Evolutionary conservation across 1,140 invertebrate species (phyloP).

Genomic region (Pygmarrhopalites habei): DNA sequence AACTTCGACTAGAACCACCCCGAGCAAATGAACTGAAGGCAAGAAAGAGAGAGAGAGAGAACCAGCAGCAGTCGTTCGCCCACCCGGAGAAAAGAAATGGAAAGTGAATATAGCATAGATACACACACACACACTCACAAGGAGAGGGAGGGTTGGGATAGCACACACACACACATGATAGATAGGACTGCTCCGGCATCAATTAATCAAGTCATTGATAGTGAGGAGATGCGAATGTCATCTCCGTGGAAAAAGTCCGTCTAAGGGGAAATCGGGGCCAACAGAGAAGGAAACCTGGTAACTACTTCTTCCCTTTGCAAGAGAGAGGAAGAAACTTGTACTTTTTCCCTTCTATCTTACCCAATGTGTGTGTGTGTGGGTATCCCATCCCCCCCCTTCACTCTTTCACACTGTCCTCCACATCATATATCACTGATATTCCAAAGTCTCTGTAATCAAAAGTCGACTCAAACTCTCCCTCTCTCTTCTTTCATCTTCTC

Average conservation of each 20-base stretch:
- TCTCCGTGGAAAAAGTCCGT: conserved; percentile 19
- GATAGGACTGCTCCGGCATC: conserved; percentile 32
- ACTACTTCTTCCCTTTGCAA: too few species aligned
- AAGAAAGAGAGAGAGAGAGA: conserved; percentile 2
- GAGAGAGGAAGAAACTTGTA: too few species aligned
- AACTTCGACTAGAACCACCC: background rate
- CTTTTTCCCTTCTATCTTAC: too few species aligned
- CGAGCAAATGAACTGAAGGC: background rate
- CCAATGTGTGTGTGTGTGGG: too few species aligned
- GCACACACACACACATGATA: conserved; percentile 32
- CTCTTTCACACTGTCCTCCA: too few species aligned
- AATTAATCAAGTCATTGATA: conserved; percentile 39
- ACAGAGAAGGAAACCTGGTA: too few species aligned
- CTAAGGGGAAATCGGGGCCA: conserved; percentile 11
- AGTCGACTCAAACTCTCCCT: too few species aligned
- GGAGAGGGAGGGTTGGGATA: conserved; percentile 8
- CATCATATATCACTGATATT: too few species aligned
- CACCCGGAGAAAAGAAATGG: conserved; percentile 16
- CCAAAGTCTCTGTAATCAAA: too few species aligned
- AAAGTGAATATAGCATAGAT: background rate
- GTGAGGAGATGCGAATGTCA: conserved; percentile 38
- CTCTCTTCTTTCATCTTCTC: too few species aligned
- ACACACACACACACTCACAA: background rate
- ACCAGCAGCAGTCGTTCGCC: too few species aligned
- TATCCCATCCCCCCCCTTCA: too few species aligned